Percentiles rank a stretch among this genome's conserved stretches.
These are phyloP conservation scores for Clarias magur DNA, from an alignment of 2,113 vertebrate genomes.

Conservation along the genomic window DNA sequence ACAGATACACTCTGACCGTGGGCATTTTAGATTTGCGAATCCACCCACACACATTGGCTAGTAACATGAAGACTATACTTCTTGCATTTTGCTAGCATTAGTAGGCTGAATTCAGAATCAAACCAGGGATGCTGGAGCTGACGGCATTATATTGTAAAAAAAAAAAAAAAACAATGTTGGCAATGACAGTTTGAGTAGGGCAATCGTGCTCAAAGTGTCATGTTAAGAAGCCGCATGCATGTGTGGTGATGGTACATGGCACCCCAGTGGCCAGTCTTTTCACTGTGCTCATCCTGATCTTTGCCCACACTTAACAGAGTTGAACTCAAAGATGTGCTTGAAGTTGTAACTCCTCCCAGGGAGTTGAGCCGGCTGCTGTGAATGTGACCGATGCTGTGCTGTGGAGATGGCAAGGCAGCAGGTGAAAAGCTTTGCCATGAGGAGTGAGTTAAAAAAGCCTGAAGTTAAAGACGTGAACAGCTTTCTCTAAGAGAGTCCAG, in stretches of 20 bases:
- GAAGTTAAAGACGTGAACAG: conserved; percentile 4
- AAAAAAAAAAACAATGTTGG: no score
- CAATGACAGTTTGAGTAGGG: neutral
- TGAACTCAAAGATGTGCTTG: neutral
- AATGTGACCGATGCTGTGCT: neutral
- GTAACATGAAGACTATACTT: neutral
- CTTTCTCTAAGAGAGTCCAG: conserved; percentile 45
- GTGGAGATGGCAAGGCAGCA: neutral
- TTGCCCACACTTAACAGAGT: neutral
- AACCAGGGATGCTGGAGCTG: neutral
- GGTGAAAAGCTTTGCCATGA: conserved; percentile 25
- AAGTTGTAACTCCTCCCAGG: neutral
- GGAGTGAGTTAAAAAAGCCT: conserved; percentile 5
- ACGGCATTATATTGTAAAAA: neutral
- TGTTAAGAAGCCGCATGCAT: conserved; percentile 9
- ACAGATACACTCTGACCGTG: neutral
- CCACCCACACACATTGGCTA: neutral
- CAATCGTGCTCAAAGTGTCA: neutral
- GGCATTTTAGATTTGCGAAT: neutral
- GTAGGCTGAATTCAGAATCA: neutral
- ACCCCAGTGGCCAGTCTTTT: neutral
- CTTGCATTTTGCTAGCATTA: no score
- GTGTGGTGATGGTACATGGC: conserved; percentile 42
- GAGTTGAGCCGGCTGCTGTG: neutral
- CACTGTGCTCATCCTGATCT: conserved; percentile 1